Evolutionary conservation across 2,113 vertebrate species (phyloP).

Genomic region (Polypterus senegalus): DNA sequence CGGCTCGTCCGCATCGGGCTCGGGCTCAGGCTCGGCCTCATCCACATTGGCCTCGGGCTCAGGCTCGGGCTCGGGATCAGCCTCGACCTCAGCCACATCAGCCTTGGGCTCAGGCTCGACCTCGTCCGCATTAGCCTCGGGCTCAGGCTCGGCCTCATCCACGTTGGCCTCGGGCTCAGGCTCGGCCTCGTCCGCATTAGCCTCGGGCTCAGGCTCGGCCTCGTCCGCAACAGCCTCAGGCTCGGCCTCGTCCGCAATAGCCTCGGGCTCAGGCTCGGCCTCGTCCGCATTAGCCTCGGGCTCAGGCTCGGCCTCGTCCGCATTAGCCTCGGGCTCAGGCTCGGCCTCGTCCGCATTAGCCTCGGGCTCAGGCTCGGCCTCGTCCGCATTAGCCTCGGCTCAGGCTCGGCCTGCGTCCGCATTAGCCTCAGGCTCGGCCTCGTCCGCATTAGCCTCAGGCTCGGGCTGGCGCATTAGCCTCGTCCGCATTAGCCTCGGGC

Average conservation of each 20-base stretch:
- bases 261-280: slow-evolving; percentile 14
- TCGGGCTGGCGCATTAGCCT: slow-evolving; percentile 4
- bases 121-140: background rate
- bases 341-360: slow-evolving; percentile 28
- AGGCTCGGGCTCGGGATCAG: background rate
- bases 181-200: background rate
- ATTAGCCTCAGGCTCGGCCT: background rate
- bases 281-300: background rate
- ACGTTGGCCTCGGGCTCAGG: background rate
- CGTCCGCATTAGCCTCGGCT: background rate
- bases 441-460: too few relatives aligned
- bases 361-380: slow-evolving; percentile 5
- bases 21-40: too few relatives aligned
- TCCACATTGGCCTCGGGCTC: background rate
- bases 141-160: background rate
- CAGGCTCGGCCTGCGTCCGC: background rate
- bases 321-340: slow-evolving; percentile 18
- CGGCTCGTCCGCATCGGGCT: background rate
- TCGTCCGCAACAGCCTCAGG: background rate
- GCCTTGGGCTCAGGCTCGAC: too few relatives aligned
- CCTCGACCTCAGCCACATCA: too few relatives aligned
- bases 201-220: background rate
- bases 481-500: slow-evolving; percentile 6
- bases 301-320: too few relatives aligned
- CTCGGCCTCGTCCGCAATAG: slow-evolving; percentile 11